Conservation (phyloP, 2,113 vertebrate genomes). For the Labeo catla region DNA sequence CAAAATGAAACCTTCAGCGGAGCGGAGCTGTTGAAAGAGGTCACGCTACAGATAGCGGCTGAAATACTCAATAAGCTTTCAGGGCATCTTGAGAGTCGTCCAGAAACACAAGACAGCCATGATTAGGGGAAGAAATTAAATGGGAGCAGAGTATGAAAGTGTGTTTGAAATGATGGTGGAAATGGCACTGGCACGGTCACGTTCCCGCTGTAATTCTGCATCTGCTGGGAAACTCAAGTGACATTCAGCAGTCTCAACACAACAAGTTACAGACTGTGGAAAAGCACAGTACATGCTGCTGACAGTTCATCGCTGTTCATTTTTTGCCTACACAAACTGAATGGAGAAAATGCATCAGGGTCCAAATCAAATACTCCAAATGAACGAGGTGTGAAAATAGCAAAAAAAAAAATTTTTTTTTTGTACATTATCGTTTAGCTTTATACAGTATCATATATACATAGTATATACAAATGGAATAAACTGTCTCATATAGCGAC, state of each 20-base stretch:
- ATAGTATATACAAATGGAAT: too few species aligned
- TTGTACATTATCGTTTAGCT: neutral
- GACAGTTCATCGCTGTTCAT: neutral
- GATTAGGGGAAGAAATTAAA: constrained; percentile 39
- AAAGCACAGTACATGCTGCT: neutral
- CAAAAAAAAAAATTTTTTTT: neutral
- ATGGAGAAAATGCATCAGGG: neutral
- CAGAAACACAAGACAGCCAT: constrained; percentile 42
- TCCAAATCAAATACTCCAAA: neutral
- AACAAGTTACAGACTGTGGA: neutral
- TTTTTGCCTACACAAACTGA: neutral
- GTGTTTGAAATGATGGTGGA: constrained; percentile 7
- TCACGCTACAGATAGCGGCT: constrained; percentile 41
- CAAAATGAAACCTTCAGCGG: constrained; percentile 33
- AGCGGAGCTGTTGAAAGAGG: constrained; percentile 44
- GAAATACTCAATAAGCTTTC: constrained; percentile 50
- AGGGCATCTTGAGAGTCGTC: constrained; percentile 18
- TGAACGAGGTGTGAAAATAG: neutral
- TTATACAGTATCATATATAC: too few species aligned
- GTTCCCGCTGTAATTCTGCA: neutral
- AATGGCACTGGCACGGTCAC: neutral
- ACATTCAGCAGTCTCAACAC: neutral
- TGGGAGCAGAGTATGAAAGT: neutral
- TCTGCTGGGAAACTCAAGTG: neutral
- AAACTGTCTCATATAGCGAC: too few species aligned